Evolutionary conservation across 2,797 vertebrate species (phyloP).

Genomic region (Sylvia borin): DNA sequence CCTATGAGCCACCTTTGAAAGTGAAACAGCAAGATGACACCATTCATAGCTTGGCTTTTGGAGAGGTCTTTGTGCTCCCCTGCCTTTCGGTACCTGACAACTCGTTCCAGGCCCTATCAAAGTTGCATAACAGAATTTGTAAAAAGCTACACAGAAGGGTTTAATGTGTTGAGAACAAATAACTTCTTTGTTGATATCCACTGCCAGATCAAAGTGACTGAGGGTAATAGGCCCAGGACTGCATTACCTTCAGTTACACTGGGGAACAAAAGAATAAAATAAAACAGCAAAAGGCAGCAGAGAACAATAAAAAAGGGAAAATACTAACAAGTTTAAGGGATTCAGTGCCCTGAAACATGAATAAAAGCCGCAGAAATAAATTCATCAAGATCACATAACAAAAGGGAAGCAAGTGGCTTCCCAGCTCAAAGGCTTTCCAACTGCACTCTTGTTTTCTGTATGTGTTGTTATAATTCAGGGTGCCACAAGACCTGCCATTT

Average conservation of each 20-base stretch:
- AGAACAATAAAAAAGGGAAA: constrained; percentile 50
- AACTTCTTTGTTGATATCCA: constrained; percentile 67
- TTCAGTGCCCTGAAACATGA: neutral
- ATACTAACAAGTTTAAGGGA: constrained; percentile 56
- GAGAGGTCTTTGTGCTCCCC: constrained; percentile 59
- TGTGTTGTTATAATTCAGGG: neutral
- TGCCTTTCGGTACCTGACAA: constrained; percentile 43
- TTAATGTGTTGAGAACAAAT: constrained; percentile 70
- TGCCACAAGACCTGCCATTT: neutral
- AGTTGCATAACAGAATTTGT: constrained; percentile 68
- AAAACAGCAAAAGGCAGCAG: constrained; percentile 11
- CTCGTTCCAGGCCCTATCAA: constrained; percentile 38
- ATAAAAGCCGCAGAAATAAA: constrained; percentile 49
- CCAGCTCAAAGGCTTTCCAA: neutral
- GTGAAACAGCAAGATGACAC: constrained; percentile 66
- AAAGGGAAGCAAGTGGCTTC: constrained; percentile 29
- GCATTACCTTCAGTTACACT: neutral
- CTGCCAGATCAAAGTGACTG: constrained; percentile 50
- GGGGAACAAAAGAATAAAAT: constrained; percentile 29
- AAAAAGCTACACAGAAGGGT: constrained; percentile 40
- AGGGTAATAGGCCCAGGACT: constrained; percentile 43
- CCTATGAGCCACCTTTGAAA: constrained; percentile 59
- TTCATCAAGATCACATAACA: constrained; percentile 7
- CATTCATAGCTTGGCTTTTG: constrained; percentile 48
- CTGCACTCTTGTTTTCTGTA: neutral